Base-by-base conservation (phyloP, 2,797 vertebrate species). In the Ispidina picta region DNA sequence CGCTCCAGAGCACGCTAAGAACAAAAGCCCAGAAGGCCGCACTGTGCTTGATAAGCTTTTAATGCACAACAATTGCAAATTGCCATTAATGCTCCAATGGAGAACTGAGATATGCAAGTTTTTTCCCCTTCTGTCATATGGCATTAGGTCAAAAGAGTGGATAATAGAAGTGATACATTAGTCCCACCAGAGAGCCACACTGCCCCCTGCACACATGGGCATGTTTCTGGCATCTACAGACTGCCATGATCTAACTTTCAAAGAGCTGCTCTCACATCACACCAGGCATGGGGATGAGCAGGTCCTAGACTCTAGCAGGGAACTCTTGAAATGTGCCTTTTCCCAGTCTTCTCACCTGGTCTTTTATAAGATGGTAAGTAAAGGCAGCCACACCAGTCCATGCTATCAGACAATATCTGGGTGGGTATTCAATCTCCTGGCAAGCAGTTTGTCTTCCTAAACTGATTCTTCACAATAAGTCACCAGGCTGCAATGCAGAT, bases 401-500 rank as follows among this genome's bases (percentile, higher is more conserved):
- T 25, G 81, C 26, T 52, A 19, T 44, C 16, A 64, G 39, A 37
- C 49, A 65, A 10, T 13, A 23, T 35, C 43, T 51, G 35, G 20
- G 54, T 78, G 74, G 75, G 43, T 65, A 58, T 80, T 92, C 85
- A 91, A 89, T 41, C 37, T 59, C 56, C 74, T n/a, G 64, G 78
- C 85, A 86, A 95, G 65, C 60, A 86, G 87, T 93, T 95, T 81
- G 58, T 83, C 83, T 37, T 83, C 88, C 69, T 76, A 58, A 92
- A 85, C 71, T 9, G 3, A 66, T 92, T 94, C 72, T 80, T 88
- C 68, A 74, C 70, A 31, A 76, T 66, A 86, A 96, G 81, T 73
- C 84, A 89, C 44, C 31, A 92, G 86, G 79, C 94, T 94, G 92
- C 82, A 91, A 92, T 88, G 75, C 77, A 83, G 78, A 74, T 86